Evolutionary conservation across 2,888 invertebrate genomes (phyloP).

Genomic region (Stenoptilia bipunctidactyla): DNA sequence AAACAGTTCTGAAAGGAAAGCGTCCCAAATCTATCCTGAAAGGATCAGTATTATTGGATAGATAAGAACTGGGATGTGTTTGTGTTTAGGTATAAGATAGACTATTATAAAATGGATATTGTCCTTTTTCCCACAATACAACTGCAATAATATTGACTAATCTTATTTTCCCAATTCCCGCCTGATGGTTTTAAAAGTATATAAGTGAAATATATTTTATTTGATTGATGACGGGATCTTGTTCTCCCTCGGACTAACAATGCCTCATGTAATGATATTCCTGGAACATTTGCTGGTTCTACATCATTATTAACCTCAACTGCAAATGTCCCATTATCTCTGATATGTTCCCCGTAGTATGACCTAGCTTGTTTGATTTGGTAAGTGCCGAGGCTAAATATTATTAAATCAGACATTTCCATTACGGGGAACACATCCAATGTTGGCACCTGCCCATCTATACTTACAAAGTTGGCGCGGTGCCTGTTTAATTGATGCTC

Average conservation of each 20-base stretch:
- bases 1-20: too few relatives aligned
- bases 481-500: conserved; percentile 5
- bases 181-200: conserved; percentile 11
- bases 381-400: conserved; percentile 4
- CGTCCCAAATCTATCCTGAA: too few relatives aligned
- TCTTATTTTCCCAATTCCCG: conserved; percentile 7
- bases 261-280: background rate
- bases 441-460: background rate
- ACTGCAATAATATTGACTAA: conserved; percentile 11
- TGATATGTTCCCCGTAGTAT: conserved; percentile 6
- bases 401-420: conserved; percentile 1
- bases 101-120: too few relatives aligned
- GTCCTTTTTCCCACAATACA: conserved; percentile 11
- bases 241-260: conserved; percentile 9
- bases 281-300: background rate
- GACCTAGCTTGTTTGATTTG: conserved; percentile 4
- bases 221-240: conserved; percentile 11
- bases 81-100: background rate
- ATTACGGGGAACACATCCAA: conserved; percentile 6
- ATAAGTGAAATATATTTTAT: conserved; percentile 14
- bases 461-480: conserved; percentile 2
- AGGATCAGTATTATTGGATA: too few relatives aligned
- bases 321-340: conserved; percentile 1
- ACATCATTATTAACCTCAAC: conserved; percentile 1
- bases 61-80: too few relatives aligned